Evolutionary conservation across 1,140 invertebrate species (phyloP).

Genomic region (Orussus abietinus): DNA sequence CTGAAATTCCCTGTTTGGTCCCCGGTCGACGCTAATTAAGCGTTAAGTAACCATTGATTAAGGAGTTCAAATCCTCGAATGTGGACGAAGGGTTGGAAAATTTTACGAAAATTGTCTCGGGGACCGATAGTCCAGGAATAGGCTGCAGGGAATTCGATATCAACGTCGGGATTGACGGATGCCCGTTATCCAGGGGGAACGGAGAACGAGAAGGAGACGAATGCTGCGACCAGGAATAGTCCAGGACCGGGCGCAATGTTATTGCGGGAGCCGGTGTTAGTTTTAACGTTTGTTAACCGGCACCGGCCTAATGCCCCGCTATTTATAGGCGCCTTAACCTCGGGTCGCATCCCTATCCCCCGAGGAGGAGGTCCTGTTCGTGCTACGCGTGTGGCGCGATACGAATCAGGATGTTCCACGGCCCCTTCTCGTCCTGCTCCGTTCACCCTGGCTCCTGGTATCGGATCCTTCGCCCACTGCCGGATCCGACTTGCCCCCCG

Average conservation of each 20-base stretch:
- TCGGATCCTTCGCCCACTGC: conserved; percentile 1
- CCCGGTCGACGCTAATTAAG: conserved; percentile 8
- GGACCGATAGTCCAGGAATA: not conserved
- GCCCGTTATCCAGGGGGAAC: conserved; percentile 1
- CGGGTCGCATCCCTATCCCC: conserved; percentile 22
- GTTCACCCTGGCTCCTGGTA: conserved; percentile 6
- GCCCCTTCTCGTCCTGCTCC: conserved; percentile 20
- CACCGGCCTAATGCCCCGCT: conserved; percentile 29
- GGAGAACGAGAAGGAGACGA: conserved; percentile 12
- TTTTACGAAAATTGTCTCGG: not conserved
- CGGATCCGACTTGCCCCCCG: not conserved
- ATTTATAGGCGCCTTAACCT: conserved; percentile 38
- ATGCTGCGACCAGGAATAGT: conserved; percentile 34
- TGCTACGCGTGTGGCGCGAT: conserved; percentile 39
- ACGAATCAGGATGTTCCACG: conserved; percentile 29
- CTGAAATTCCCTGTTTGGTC: conserved; percentile 20
- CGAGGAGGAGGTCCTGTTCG: conserved; percentile 14
- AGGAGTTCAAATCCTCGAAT: conserved; percentile 5
- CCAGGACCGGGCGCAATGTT: conserved; percentile 47
- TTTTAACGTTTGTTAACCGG: conserved; percentile 49
- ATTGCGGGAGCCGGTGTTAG: conserved; percentile 46
- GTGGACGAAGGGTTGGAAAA: not conserved
- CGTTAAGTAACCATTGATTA: not conserved
- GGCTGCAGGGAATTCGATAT: not conserved
- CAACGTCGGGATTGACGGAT: conserved; percentile 7